Base-by-base conservation (phyloP, 2,797 vertebrate species). In the Cephalopachus bancanus region DNA sequence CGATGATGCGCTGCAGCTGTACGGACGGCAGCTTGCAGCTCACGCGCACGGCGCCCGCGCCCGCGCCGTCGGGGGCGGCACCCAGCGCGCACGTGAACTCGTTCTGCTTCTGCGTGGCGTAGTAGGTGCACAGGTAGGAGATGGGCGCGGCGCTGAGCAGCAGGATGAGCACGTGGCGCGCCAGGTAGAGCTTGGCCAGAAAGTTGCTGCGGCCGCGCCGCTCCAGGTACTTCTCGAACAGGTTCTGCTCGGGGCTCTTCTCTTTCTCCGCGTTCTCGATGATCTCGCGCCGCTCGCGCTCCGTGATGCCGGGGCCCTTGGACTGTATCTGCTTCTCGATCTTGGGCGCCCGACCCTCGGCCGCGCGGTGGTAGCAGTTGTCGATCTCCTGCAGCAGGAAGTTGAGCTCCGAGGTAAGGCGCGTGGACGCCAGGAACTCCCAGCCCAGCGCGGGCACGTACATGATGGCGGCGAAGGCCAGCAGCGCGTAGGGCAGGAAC, bases 241-340 rank as follows among this genome's bases (percentile, higher is more conserved):
- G 98, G 95, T 99, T 99, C 98, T 99, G 99, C 97, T 99, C 99
- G 0, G 99, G 99, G 96, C 99, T 99, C 98, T 99, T 99, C 98
- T 99, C 99, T 98, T 99, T 99, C 97, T 99, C 99, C 0, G 99
- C 99, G 0, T 99, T 99, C 98, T 99, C 99, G 96, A 99, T 99
- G 96, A 99, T 99, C 98, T 99, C 99, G 12, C 99, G 98, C 95
- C 99, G 99, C 97, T 99, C 99, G 8, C 99, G 98, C 98, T 99
- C 99, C 0, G 99, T 99, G 97, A 99, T 99, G 75, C 99, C 99
- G 0, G 99, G 99, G n/a, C 99, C 99, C 98, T 99, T 99, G 96
- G 99, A 99, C 93, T 99, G 99, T 98, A 99, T 99, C 99, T 99
- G 99, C 98, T 99, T 99, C 98, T 99, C 99, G n/a, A 99, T 99